Conservation (phyloP, 2,888 invertebrate species). For the Phragmatobia fuliginosa region DNA sequence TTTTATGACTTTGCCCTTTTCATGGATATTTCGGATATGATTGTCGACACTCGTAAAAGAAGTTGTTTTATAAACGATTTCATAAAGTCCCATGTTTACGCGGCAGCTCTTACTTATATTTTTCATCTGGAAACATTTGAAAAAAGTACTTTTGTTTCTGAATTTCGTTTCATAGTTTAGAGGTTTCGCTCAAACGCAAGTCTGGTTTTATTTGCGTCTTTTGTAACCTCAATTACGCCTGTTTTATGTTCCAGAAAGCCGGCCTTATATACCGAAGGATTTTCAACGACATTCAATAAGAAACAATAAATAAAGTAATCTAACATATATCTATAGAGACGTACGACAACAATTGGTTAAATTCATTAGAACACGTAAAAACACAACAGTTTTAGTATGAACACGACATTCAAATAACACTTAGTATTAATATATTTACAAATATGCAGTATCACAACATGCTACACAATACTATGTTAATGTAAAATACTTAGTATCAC, state of each 20-base stretch:
- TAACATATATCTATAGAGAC: neutral
- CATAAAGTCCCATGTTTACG: constrained; percentile 52
- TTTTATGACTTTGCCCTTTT: constrained; percentile 79
- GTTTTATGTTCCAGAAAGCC: neutral
- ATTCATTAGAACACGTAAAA: constrained; percentile 36
- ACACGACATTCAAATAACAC: constrained; percentile 52
- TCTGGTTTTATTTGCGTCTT: neutral
- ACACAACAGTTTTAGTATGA: constrained; percentile 29
- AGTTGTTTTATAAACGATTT: constrained; percentile 67
- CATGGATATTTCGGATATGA: constrained; percentile 78
- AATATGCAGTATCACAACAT: neutral
- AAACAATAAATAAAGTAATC: neutral
- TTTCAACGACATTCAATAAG: neutral
- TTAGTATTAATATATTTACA: constrained; percentile 52
- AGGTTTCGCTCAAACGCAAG: neutral
- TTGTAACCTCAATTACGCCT: neutral
- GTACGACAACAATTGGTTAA: constrained; percentile 30
- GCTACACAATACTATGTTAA: constrained; percentile 20
- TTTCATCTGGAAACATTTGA: neutral
- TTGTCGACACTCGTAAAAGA: constrained; percentile 76
- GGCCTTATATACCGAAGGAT: neutral
- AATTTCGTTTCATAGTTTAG: neutral
- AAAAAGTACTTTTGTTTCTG: neutral
- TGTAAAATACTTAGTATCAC: constrained; percentile 29
- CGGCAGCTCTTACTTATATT: neutral